phyloP scores from a whole-genome alignment of 2,113 vertebrate species.

The Anser cygnoides region DNA sequence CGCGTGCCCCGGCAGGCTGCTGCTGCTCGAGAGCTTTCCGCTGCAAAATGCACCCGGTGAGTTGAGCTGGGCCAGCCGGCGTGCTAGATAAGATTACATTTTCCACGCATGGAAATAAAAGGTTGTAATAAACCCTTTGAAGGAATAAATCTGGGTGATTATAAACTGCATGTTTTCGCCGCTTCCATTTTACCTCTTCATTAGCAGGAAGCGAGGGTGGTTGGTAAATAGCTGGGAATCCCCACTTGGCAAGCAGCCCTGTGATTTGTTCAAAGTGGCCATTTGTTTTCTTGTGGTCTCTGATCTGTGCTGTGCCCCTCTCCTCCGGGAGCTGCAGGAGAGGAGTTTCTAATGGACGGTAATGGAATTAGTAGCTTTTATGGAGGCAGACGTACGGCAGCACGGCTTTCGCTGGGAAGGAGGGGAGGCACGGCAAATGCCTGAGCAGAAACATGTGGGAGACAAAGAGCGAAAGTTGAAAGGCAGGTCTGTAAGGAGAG shows the following conservation, averaged over 20 bases:
- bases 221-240: constrained; percentile 27
- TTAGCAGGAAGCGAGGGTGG: not conserved
- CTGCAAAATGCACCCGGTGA: not conserved
- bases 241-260: not conserved
- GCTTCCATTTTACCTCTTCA: constrained; percentile 25
- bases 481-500: not conserved
- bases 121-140: constrained; percentile 59
- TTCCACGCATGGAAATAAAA: constrained; percentile 53
- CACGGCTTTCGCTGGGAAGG: not conserved
- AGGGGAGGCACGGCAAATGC: not conserved
- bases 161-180: constrained; percentile 19
- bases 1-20: not conserved
- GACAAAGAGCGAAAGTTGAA: not conserved
- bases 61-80: constrained; percentile 20
- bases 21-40: not conserved
- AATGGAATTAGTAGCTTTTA: constrained; percentile 4
- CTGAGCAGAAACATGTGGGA: not conserved
- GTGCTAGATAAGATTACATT: constrained; percentile 37
- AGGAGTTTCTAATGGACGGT: not conserved
- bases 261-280: not conserved
- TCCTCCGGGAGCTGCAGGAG: not conserved
- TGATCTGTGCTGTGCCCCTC: not conserved
- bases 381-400: not conserved
- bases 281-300: not conserved
- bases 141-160: constrained; percentile 41